Conservation (phyloP, 2,888 invertebrate genomes). For the Galerucella calmariensis region DNA sequence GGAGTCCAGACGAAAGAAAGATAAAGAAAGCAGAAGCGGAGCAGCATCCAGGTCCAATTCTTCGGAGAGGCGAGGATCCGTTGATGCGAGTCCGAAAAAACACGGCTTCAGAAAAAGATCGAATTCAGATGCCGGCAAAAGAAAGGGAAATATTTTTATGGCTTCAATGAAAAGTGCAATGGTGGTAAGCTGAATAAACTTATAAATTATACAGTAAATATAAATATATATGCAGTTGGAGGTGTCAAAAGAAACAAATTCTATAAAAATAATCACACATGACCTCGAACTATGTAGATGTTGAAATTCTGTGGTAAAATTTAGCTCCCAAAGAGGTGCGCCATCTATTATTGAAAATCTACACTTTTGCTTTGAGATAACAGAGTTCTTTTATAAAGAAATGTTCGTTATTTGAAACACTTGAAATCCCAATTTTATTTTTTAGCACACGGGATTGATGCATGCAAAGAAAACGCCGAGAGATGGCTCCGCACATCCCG, state of each 20-base stretch:
- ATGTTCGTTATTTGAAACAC: not conserved
- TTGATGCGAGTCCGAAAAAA: slow-evolving; percentile 65
- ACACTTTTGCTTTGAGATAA: no score
- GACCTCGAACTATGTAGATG: no score
- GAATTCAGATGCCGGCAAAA: slow-evolving; percentile 78
- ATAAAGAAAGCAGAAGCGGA: slow-evolving; percentile 60
- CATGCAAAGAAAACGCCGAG: slow-evolving; percentile 66
- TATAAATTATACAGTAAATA: no score
- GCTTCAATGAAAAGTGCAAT: slow-evolving; percentile 87
- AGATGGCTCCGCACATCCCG: slow-evolving; percentile 80
- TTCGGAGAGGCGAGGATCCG: slow-evolving; percentile 61
- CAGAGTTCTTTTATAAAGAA: no score
- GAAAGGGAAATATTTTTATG: slow-evolving; percentile 77
- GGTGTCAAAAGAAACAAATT: no score
- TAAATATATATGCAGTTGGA: no score
- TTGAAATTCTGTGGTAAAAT: no score
- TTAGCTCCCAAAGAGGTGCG: no score
- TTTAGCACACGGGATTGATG: slow-evolving; percentile 67
- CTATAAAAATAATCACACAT: no score
- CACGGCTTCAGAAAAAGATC: slow-evolving; percentile 81
- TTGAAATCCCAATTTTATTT: slow-evolving; percentile 40
- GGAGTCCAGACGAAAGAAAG: slow-evolving; percentile 54
- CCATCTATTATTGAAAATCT: no score
- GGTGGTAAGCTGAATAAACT: slow-evolving; percentile 70
- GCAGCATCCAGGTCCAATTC: slow-evolving; percentile 63